phyloP scores from a whole-genome alignment of 2,888 invertebrate species.

The Agonopterix subpropinquella region DNA sequence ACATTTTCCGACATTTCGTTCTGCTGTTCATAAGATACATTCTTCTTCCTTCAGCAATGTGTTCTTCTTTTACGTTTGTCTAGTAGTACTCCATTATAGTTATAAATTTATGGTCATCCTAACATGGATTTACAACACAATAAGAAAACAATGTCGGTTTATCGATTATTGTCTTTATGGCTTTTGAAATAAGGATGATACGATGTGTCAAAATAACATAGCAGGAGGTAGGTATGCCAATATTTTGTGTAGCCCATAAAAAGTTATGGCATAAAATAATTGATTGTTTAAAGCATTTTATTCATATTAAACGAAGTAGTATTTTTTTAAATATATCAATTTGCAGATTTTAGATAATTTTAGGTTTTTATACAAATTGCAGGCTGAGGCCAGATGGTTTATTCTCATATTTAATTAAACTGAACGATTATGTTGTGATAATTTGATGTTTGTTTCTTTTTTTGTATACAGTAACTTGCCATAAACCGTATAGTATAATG shows the following conservation, averaged over 20 bases:
- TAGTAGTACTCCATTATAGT: too few relatives aligned
- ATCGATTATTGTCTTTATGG: not conserved
- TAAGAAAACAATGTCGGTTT: not conserved
- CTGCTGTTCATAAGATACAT: too few relatives aligned
- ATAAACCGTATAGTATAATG: too few relatives aligned
- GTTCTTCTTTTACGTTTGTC: too few relatives aligned
- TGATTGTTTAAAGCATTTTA: constrained; percentile 3
- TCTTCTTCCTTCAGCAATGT: too few relatives aligned
- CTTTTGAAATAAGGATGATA: not conserved
- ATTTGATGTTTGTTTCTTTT: too few relatives aligned
- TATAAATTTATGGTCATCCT: not conserved
- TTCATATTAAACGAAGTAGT: not conserved
- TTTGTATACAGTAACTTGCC: too few relatives aligned
- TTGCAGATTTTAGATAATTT: not conserved
- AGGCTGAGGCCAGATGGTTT: too few relatives aligned
- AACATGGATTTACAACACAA: not conserved
- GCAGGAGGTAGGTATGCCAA: too few relatives aligned
- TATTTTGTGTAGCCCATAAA: not conserved
- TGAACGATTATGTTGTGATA: too few relatives aligned
- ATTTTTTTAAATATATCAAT: constrained; percentile 2
- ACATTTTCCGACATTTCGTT: too few relatives aligned
- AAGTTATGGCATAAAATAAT: constrained; percentile 2
- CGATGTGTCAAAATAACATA: not conserved
- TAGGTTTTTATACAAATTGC: not conserved
- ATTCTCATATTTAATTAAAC: too few relatives aligned